Conservation (phyloP, 35 echinoderm and acorn worm genomes). For the Hemicentrotus pulcherrimus region DNA sequence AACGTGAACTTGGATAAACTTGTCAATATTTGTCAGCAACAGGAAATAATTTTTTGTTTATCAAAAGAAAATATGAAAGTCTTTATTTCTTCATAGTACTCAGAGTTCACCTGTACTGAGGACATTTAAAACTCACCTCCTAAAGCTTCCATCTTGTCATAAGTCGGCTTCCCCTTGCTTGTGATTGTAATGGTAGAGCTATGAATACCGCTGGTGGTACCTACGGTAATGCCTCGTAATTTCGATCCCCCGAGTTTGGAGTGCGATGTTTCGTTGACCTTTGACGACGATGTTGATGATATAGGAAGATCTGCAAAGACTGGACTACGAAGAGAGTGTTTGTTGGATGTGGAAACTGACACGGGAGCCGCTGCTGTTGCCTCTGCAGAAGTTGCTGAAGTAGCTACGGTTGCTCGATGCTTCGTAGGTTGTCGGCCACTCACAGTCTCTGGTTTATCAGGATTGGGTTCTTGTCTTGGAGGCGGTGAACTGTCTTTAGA, state of each 20-base stretch:
- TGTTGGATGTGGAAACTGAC: background rate
- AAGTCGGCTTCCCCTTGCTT: background rate
- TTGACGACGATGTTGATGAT: background rate
- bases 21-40: background rate
- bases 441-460: background rate
- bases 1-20: background rate
- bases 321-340: conserved; percentile 36
- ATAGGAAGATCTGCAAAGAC: conserved; percentile 36
- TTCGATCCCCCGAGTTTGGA: background rate
- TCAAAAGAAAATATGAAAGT: background rate
- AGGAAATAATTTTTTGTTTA: background rate
- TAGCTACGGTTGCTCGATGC: background rate
- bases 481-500: background rate
- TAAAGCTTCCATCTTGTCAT: conserved; percentile 31
- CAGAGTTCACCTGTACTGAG: background rate
- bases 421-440: background rate
- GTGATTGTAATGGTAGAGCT: background rate
- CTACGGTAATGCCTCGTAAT: background rate
- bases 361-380: background rate
- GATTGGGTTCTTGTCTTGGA: background rate
- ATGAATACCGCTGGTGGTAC: background rate
- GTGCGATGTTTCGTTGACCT: background rate
- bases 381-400: background rate
- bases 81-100: background rate
- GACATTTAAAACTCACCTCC: conserved; percentile 8